A percentile compares a stretch with the other conserved stretches of the same genome.
Evolutionary conservation across 1,140 invertebrate species (phyloP).

Genomic region (Doryteuthis pealeii): DNA sequence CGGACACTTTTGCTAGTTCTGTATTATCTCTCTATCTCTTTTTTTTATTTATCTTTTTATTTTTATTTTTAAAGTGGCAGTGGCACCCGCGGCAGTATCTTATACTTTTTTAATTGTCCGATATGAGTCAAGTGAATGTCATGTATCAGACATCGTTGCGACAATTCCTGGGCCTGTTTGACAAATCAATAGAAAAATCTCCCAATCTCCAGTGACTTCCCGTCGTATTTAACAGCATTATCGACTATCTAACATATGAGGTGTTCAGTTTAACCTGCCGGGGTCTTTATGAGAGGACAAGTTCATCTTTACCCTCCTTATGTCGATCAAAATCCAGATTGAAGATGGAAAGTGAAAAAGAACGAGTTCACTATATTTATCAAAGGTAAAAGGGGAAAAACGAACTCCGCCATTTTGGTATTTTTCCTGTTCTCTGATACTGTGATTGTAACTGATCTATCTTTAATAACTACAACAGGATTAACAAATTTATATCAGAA

Average conservation of each 20-base stretch:
- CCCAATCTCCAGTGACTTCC: constrained; percentile 68
- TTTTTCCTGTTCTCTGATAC: neutral
- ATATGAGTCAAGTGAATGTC: constrained; percentile 93
- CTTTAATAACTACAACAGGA: neutral
- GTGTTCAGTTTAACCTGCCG: constrained; percentile 89
- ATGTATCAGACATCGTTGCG: constrained; percentile 97
- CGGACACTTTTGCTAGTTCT: no score
- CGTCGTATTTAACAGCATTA: constrained; percentile 89
- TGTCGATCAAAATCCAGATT: constrained; percentile 93
- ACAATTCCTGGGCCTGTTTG: constrained; percentile 92
- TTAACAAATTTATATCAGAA: no score
- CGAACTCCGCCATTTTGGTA: neutral
- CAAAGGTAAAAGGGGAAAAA: neutral
- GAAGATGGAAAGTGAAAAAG: constrained; percentile 72
- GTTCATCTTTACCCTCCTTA: constrained; percentile 86
- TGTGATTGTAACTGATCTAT: neutral
- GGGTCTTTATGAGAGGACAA: constrained; percentile 93
- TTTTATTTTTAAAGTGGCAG: constrained; percentile 72
- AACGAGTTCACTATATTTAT: constrained; percentile 94
- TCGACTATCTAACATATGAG: constrained; percentile 85
- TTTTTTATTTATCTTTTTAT: no score
- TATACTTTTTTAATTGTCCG: constrained; percentile 95
- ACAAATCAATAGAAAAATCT: constrained; percentile 72
- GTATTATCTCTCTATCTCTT: no score
- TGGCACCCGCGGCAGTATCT: constrained; percentile 84